Evolutionary conservation across 1,140 invertebrate genomes (phyloP).

Genomic region (Himalopsyche phryganea): DNA sequence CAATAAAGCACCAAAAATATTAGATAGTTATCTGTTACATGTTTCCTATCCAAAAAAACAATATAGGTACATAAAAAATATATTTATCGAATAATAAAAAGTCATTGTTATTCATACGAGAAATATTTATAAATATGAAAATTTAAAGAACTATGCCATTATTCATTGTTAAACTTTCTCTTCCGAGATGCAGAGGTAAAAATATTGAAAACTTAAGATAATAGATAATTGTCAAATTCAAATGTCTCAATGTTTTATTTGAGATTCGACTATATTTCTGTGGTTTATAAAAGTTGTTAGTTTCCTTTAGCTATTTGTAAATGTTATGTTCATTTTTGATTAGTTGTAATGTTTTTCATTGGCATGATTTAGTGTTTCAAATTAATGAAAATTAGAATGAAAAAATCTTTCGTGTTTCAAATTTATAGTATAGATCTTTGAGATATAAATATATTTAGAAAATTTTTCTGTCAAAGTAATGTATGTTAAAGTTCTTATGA

Average conservation of each 20-base stretch:
- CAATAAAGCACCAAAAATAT: not conserved
- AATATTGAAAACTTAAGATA: not conserved
- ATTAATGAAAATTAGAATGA: conserved; percentile 47
- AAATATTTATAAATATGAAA: not conserved
- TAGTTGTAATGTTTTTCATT: conserved; percentile 27
- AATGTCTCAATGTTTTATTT: not conserved
- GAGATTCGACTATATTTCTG: not conserved
- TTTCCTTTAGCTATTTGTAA: too few species aligned
- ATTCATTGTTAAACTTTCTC: not conserved
- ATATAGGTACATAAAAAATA: not conserved
- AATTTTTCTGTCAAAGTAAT: conserved; percentile 41
- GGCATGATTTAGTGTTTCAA: conserved; percentile 49
- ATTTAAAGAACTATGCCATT: not conserved
- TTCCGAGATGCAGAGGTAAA: not conserved
- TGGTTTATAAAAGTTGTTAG: not conserved
- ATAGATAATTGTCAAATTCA: not conserved
- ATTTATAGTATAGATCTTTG: conserved; percentile 22
- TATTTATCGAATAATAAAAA: not conserved
- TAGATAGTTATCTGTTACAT: not conserved
- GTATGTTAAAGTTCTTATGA: too few species aligned
- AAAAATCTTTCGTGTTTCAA: conserved; percentile 40
- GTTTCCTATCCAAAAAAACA: not conserved
- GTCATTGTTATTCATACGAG: not conserved
- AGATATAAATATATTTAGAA: conserved; percentile 43
- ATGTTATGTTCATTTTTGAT: conserved; percentile 13